These are phyloP conservation scores for Streptopelia turtur DNA, from an alignment of 2,797 vertebrate genomes.

Conservation along the genomic window DNA sequence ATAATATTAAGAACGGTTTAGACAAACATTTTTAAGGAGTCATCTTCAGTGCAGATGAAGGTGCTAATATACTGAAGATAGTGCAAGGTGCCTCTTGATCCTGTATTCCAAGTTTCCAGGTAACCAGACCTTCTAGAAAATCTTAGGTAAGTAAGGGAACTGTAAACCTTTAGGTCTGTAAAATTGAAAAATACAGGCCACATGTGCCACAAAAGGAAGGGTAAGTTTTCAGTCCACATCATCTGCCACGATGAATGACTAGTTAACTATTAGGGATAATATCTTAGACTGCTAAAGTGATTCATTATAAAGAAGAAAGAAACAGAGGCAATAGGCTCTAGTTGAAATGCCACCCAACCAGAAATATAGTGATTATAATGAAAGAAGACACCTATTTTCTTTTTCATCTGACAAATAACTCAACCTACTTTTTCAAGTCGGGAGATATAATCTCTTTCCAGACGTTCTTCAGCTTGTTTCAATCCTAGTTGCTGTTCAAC, in stretches of 20 bases:
- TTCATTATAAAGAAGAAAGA: background rate
- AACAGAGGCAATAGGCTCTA: background rate
- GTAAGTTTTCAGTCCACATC: background rate
- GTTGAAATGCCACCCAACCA: slow-evolving; percentile 6
- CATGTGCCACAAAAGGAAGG: background rate
- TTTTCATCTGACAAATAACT: slow-evolving; percentile 37
- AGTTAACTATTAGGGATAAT: background rate
- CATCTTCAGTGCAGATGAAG: background rate
- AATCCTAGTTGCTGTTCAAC: slow-evolving; percentile 94
- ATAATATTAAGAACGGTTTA: background rate
- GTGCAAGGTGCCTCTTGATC: background rate
- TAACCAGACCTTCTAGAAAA: background rate
- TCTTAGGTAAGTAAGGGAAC: background rate
- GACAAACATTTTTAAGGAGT: background rate
- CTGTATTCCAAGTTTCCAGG: background rate
- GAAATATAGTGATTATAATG: background rate
- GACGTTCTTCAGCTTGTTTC: slow-evolving; percentile 95
- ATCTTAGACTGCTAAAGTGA: background rate
- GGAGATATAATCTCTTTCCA: slow-evolving; percentile 96
- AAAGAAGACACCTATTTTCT: slow-evolving; percentile 34
- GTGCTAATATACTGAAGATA: background rate
- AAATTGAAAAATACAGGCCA: background rate
- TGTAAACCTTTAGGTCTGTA: background rate
- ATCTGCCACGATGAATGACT: background rate
- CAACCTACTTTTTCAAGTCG: slow-evolving; percentile 89